A percentile compares a stretch with the other conserved stretches of the same genome.
Conservation (phyloP, 2,888 invertebrate species). For the Muschampia staudingeri region DNA sequence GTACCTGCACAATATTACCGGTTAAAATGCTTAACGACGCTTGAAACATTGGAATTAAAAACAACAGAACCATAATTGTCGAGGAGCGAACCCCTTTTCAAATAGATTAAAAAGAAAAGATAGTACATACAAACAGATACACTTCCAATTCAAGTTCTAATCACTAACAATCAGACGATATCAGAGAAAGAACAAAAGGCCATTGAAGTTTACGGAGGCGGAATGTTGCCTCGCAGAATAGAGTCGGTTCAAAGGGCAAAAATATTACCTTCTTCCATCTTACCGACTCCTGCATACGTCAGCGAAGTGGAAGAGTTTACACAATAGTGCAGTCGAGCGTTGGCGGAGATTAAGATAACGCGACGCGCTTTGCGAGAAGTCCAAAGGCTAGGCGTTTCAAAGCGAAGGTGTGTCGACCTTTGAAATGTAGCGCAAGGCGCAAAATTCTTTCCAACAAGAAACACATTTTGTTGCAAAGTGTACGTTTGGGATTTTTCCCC, state of each 20-base stretch:
- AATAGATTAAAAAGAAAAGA: slow-evolving; percentile 50
- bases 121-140: slow-evolving; percentile 31
- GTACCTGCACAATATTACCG: slow-evolving; percentile 34
- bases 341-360: slow-evolving; percentile 86
- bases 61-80: slow-evolving; percentile 35
- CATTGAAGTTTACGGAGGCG: slow-evolving; percentile 40
- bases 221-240: slow-evolving; percentile 43
- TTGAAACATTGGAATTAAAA: slow-evolving; percentile 46
- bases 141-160: slow-evolving; percentile 45
- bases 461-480: slow-evolving; percentile 20
- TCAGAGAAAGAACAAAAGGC: slow-evolving; percentile 48
- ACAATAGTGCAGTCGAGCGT: slow-evolving; percentile 79
- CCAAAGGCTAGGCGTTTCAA: slow-evolving; percentile 73
- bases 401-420: slow-evolving; percentile 75
- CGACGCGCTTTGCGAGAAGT: slow-evolving; percentile 74
- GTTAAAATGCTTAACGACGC: slow-evolving; percentile 32
- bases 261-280: slow-evolving; percentile 77
- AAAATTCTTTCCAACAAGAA: slow-evolving; percentile 44
- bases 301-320: slow-evolving; percentile 59
- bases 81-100: slow-evolving; percentile 39
- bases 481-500: neutral
- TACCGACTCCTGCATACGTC: slow-evolving; percentile 63
- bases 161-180: slow-evolving; percentile 55
- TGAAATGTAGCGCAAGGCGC: slow-evolving; percentile 70
- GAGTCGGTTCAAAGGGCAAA: slow-evolving; percentile 77